A percentile compares a stretch with the other conserved stretches of the same genome.
These are phyloP conservation scores for Nibea coibor DNA, from an alignment of 2,113 vertebrate genomes.

Conservation along the genomic window DNA sequence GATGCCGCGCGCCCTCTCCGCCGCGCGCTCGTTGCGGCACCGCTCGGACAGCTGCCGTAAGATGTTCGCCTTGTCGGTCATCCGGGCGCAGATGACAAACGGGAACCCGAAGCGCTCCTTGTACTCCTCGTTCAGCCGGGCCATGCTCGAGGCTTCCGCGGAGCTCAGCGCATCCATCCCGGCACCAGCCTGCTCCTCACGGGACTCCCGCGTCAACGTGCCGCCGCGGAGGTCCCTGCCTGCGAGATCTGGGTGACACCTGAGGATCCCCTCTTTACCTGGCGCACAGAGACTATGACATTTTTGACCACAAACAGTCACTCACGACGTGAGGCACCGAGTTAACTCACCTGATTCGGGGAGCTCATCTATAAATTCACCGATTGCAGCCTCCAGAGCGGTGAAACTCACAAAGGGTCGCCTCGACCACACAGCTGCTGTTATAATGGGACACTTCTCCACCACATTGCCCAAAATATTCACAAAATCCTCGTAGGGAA, in stretches of 20 bases:
- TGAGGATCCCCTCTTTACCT: conserved; percentile 89
- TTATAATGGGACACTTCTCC: conserved; percentile 86
- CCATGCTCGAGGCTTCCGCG: conserved; percentile 66
- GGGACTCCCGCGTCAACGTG: conserved; percentile 82
- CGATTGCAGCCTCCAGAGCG: conserved; percentile 79
- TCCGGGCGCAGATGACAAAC: conserved; percentile 87
- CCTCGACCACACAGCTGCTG: conserved; percentile 85
- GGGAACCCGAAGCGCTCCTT: conserved; percentile 87
- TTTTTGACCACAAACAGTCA: neutral
- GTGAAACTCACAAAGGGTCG: conserved; percentile 78
- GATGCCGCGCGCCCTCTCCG: conserved; percentile 81
- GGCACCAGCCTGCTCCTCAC: conserved; percentile 82
- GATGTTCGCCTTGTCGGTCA: conserved; percentile 76
- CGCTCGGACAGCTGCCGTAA: conserved; percentile 77
- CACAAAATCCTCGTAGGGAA: conserved; percentile 87
- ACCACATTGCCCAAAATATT: conserved; percentile 86
- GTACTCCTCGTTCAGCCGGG: conserved; percentile 83
- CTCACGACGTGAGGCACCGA: neutral
- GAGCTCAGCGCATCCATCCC: conserved; percentile 80
- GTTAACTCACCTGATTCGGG: conserved; percentile 81
- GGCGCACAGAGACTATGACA: neutral
- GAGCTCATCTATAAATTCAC: conserved; percentile 85
- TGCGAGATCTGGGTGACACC: conserved; percentile 88
- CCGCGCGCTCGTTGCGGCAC: conserved; percentile 51
- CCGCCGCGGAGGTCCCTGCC: conserved; percentile 83